Evolutionary conservation across 2,888 invertebrate species (phyloP), one percentile per base, ranked within the genome.

Genomic region (Heterodera filipjevi): DNA sequence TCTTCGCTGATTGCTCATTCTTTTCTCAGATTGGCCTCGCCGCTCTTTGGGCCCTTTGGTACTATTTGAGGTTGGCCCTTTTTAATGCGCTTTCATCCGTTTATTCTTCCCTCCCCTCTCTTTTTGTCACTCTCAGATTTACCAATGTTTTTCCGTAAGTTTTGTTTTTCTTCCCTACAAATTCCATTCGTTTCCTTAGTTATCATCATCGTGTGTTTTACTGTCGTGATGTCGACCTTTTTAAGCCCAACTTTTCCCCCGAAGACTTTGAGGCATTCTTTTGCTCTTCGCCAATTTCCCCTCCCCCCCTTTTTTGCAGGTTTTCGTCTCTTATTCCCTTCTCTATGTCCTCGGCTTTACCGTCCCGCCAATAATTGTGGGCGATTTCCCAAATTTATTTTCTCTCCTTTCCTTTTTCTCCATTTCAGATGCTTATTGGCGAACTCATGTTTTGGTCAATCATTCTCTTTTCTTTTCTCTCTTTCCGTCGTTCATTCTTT

Each of bases 401-500:
- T 32, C 27, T 32, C n/a, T n/a, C n/a, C n/a, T n/a, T n/a, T n/a
- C n/a, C n/a, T 3, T n/a, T 68, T 32, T 66, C 10, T 70, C 70
- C 70, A 6, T 82, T 84, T n/a, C 86, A 90, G 90, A 90, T 91
- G 49, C 82, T 90, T 44, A 87, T 91, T 32, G 90, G 90, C 49
- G 91, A 91, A 83, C 85, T 90, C 12, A 90, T 90, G 77, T 89
- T 90, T 77, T 91, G 90, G 90, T 75, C 66, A 32, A 30, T 64
- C 33, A 33, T 59, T 64, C 68, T 44, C 44, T 12, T 44, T 44
- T 12, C 44, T 44, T 44, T 44, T 44, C 44, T 44, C 44, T 12
- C 44, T 44, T 44, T 44, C 44, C 44, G 44, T 12, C 44, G 8
- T 39, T 39, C 33, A 32, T 73, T 14, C 33, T 33, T 39, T 6